Evolutionary conservation across 2,113 vertebrate genomes (phyloP), one percentile per base, ranked within the genome.

Genomic region (Apeltes quadracus): DNA sequence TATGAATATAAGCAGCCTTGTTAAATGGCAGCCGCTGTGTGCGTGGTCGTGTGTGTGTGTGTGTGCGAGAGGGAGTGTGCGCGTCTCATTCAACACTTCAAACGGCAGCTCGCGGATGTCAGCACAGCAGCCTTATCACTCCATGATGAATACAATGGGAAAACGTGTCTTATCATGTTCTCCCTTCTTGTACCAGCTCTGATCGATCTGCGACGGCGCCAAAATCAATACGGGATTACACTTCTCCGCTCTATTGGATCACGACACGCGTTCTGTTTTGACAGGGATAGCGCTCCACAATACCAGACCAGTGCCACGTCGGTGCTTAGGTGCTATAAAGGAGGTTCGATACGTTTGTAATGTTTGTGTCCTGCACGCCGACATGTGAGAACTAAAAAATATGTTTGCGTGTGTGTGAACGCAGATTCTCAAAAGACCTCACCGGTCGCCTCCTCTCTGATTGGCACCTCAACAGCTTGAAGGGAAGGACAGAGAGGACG

Each of bases 361-460:
- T 36, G 12, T 83, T 72, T 75, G 48, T 53, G 29, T 59, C 41
- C 23, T 38, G 41, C 72, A 73, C 61, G 69, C 29, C 64, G 78
- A 76, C 64, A 84, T 82, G 82, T 85, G 78, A 84, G 72, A 85
- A 84, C 83, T 36, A 79, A 29, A 29, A 29, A n/a, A n/a, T 55
- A 66, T 77, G 72, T 79, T 41, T 43, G 38, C 56, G 57, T 62
- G 22, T 48, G 9, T 23, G 27, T 48, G 27, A 15, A 55, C 93
- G 91, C 86, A 86, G 58, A 90, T 92, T 91, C 89, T 94, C 92
- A 95, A 93, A 92, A 92, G 92, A 34, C 4, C 32, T 7, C 32
- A 34, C 32, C 32, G 32, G 93, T 95, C 94, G 94, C 94, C 94
- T 92, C 85, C 93, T 90, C 87, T 91, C 91, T 93, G 94, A 92